These are phyloP conservation scores for Atta colombica DNA, from an alignment of 1,140 invertebrate genomes.

Conservation along the genomic window DNA sequence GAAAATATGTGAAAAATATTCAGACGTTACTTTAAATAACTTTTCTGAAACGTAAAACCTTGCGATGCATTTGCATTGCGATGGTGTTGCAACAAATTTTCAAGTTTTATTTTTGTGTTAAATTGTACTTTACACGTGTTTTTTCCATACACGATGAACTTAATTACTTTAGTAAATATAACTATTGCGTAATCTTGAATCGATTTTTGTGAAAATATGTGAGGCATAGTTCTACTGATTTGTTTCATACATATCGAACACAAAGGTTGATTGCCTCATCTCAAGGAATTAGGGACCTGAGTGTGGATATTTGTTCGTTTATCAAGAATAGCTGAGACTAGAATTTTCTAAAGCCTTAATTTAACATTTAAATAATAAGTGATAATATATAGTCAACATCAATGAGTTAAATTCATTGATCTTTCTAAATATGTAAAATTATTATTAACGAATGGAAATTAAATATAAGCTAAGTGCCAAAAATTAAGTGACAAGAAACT, in stretches of 20 bases:
- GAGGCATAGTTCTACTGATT: conserved; percentile 13
- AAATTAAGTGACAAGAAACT: not conserved
- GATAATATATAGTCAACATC: not conserved
- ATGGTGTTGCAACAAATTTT: not conserved
- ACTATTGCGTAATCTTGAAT: not conserved
- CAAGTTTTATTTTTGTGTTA: not conserved
- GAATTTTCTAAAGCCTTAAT: not conserved
- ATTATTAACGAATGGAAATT: not conserved
- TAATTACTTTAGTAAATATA: conserved; percentile 6
- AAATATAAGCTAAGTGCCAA: conserved; percentile 11
- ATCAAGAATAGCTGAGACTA: conserved; percentile 19
- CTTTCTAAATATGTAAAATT: not conserved
- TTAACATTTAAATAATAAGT: conserved; percentile 3
- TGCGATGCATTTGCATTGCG: not conserved
- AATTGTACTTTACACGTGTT: too few relatives aligned
- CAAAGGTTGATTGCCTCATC: conserved; percentile 44
- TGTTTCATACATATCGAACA: conserved; percentile 39
- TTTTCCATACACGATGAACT: not conserved
- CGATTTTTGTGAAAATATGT: not conserved
- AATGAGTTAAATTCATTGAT: not conserved
- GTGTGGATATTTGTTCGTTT: not conserved
- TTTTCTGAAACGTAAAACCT: not conserved
- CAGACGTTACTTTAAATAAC: not conserved
- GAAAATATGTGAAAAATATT: conserved; percentile 1
- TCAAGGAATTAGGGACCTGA: conserved; percentile 51